These are phyloP conservation scores for Ectemnius continuus DNA, from an alignment of 2,888 invertebrate genomes.

Conservation along the genomic window DNA sequence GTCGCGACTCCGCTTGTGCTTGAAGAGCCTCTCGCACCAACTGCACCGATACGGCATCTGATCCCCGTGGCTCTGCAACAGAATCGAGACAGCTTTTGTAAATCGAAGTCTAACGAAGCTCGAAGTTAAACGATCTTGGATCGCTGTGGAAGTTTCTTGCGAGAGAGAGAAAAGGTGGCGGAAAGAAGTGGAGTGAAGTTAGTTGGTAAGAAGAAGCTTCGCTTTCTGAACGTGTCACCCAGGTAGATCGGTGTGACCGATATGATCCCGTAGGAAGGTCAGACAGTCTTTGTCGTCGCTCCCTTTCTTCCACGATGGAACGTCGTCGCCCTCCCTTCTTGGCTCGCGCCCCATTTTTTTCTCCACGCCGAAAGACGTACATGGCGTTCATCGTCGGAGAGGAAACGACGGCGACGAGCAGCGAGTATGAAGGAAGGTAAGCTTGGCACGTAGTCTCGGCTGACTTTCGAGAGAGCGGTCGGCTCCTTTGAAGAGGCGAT, in stretches of 20 bases:
- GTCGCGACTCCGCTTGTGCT: slow-evolving; percentile 95
- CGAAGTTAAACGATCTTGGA: too few relatives aligned
- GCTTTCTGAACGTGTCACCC: slow-evolving; percentile 62
- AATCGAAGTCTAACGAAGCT: too few relatives aligned
- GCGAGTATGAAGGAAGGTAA: slow-evolving; percentile 37
- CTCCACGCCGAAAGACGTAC: slow-evolving; percentile 14
- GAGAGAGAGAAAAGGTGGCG: too few relatives aligned
- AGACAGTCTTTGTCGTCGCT: slow-evolving; percentile 44
- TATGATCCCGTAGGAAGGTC: slow-evolving; percentile 59
- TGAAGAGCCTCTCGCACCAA: slow-evolving; percentile 94
- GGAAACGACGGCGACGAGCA: slow-evolving; percentile 13
- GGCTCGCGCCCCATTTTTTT: slow-evolving; percentile 19
- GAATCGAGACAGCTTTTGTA: slow-evolving; percentile 25
- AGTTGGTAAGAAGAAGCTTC: slow-evolving; percentile 27
- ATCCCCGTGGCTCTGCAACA: slow-evolving; percentile 90
- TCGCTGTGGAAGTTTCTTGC: too few relatives aligned
- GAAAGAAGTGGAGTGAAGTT: slow-evolving; percentile 27
- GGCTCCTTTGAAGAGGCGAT: slow-evolving; percentile 64
- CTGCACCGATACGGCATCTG: slow-evolving; percentile 95
- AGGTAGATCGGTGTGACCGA: slow-evolving; percentile 67
- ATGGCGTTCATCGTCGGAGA: slow-evolving; percentile 5
- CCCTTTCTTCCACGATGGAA: not conserved
- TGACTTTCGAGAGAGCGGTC: slow-evolving; percentile 59
- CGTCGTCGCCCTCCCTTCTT: not conserved
- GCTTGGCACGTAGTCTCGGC: slow-evolving; percentile 56